Base-by-base conservation (phyloP, 2,888 invertebrate species). In the Lepidonotus clava region DNA sequence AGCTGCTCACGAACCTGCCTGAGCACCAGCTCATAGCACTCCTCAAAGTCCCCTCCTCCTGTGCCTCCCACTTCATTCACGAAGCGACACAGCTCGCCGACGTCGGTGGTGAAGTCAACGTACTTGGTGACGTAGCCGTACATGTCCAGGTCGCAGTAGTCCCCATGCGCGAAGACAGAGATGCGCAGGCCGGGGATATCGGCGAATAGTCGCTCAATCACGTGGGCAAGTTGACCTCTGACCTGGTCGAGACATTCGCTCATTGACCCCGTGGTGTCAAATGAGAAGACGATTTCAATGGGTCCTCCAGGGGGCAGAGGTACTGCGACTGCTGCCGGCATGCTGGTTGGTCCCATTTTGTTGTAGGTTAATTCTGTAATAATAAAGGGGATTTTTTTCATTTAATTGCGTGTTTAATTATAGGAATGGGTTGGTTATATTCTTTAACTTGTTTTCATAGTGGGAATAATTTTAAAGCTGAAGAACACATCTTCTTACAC, bases 251-350 rank as follows among this genome's bases (percentile, higher is more conserved):
- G 88, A 38, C 90, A 90, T 6, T 88, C 87, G 34, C 90, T 90
- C 92, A 92, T 92, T 24, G 92, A 92, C 0, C 92, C 92, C 0
- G 92, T 92, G 0, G 92, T 92, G 87, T 92, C 92, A 83, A 92
- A 91, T 0, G 91, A 91, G 85, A 92, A 91, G 24, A 91, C 91
- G 36, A 92, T 90, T 61, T 92, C 92, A 34, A 92, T 88, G 0
- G 90, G 66, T 0, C 85, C 85, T 34, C 71, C 71, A 34, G 85
- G 85, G 18, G 71, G 85, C 76, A 85, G n/a, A 67, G 84, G 71
- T 11, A 71, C n/a, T n/a, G n/a, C n/a, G n/a, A n/a, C n/a, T n/a
- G n/a, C n/a, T n/a, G n/a, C n/a, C n/a, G n/a, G n/a, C n/a, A n/a
- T n/a, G n/a, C n/a, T n/a, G n/a, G n/a, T n/a, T n/a, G n/a, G n/a